These are phyloP conservation scores for Hybognathus amarus DNA, from an alignment of 2,797 vertebrate species.

Conservation along the genomic window DNA sequence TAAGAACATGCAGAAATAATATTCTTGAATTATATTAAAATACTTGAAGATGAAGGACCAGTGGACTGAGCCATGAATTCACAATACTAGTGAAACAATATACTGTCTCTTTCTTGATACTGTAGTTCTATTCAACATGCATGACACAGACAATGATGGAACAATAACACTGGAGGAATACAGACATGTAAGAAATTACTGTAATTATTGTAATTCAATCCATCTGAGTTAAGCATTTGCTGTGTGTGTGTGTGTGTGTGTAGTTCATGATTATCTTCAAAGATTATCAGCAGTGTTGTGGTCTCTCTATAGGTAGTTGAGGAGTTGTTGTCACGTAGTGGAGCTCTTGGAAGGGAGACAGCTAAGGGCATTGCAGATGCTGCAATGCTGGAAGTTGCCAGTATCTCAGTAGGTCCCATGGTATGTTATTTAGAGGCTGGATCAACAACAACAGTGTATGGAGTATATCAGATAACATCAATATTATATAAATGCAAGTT, in stretches of 20 bases:
- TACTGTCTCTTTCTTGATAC: conserved; percentile 31
- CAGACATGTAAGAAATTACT: conserved; percentile 83
- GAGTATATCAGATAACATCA: background rate
- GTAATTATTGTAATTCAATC: background rate
- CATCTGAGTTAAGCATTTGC: background rate
- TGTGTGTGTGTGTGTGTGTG: background rate
- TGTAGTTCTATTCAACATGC: conserved; percentile 96
- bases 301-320: conserved; percentile 85
- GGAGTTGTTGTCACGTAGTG: conserved; percentile 90
- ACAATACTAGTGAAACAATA: background rate
- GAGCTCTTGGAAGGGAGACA: conserved; percentile 84
- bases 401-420: conserved; percentile 91
- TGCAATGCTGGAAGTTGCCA: conserved; percentile 97
- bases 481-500: background rate
- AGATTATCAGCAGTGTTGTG: conserved; percentile 9
- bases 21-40: background rate
- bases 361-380: conserved; percentile 91
- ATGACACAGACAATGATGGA: conserved; percentile 92
- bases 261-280: background rate
- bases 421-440: conserved; percentile 66
- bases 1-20: conserved; percentile 65
- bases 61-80: background rate
- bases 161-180: conserved; percentile 95
- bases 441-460: background rate
- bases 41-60: background rate